Base-by-base conservation (phyloP, 2,888 invertebrate species). In the Dolomedes plantarius region DNA sequence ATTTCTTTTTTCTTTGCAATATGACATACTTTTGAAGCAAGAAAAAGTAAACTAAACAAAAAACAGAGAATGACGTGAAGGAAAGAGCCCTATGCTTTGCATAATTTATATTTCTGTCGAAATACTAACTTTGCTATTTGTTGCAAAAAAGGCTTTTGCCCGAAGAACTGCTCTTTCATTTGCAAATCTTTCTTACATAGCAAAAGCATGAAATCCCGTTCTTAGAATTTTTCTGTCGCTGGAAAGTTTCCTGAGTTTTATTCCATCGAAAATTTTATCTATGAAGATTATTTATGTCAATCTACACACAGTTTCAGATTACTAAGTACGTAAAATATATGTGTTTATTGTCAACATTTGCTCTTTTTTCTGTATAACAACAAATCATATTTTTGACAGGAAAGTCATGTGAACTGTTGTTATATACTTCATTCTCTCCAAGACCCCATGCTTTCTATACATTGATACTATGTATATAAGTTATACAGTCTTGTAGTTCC, bases 101-200 rank as follows among this genome's bases (percentile, higher is more conserved):
- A 82, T 76, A 82, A 82, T 82, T 76, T 82, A 82, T 82, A 82
- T 82, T 76, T 75, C 69, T 82, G 69, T 69, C 75, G 69, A 82
- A 82, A 75, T 69, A 29, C 68, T 41, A 56, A 39, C 31, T 41
- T 41, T 29, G 64, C 76, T 82, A 76, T 82, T 62, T 82, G 82
- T 71, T 71, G 75, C 69, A 76, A 64, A 46, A 81, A 81, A 74
- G 41, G 29, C 82, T 82, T 82, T 82, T 69, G 71, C 36, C 56
- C 23, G 19, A 27, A 62, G 62, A 62, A 36, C 6, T 36, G 36
- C 41, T 32, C 74, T 74, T 74, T 74, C 71, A 82, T 82, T 82
- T 76, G 82, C 75, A 65, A 76, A 75, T 82, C 67, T 80, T n/a
- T 19, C 67, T 16, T 73, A 29, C 50, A 71, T n/a, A 1, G 31